Percentiles rank a stretch among this genome's conserved stretches.
Evolutionary conservation across 2,888 invertebrate species (phyloP).

Genomic region (Limenitis camilla): DNA sequence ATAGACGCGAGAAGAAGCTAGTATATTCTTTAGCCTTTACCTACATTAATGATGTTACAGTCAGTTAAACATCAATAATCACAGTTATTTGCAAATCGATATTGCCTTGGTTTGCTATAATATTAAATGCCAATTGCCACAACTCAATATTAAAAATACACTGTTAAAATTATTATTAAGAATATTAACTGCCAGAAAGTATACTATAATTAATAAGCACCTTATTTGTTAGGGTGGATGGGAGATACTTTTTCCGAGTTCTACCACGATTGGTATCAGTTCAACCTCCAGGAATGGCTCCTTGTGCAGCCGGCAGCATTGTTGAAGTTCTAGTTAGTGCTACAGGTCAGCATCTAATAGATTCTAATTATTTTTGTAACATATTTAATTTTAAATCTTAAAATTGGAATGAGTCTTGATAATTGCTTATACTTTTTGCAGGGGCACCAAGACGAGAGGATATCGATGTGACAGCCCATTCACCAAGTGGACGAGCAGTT

Average conservation of each 20-base stretch:
- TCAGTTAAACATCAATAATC: slow-evolving; percentile 6
- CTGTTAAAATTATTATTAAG: too few species aligned
- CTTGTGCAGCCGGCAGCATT: slow-evolving; percentile 94
- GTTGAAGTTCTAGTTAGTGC: slow-evolving; percentile 95
- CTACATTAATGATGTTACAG: slow-evolving; percentile 1
- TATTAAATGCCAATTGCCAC: neutral
- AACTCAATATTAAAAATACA: neutral
- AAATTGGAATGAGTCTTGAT: neutral
- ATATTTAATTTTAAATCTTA: too few species aligned
- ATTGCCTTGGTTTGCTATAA: neutral
- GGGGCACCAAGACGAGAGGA: slow-evolving; percentile 86
- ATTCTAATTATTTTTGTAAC: neutral
- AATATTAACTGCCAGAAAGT: too few species aligned
- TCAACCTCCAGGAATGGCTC: slow-evolving; percentile 93
- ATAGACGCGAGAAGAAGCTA: too few species aligned
- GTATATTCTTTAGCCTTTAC: too few species aligned
- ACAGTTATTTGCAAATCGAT: slow-evolving; percentile 10
- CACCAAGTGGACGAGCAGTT: slow-evolving; percentile 89
- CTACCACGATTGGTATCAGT: slow-evolving; percentile 90
- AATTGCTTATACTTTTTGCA: slow-evolving; percentile 31
- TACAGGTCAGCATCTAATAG: slow-evolving; percentile 68
- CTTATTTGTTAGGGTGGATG: slow-evolving; percentile 58
- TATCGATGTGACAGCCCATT: slow-evolving; percentile 93
- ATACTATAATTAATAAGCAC: neutral
- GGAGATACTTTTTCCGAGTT: slow-evolving; percentile 87